phyloP scores from a whole-genome alignment of 2,797 vertebrate genomes.

The Platalea minor region DNA sequence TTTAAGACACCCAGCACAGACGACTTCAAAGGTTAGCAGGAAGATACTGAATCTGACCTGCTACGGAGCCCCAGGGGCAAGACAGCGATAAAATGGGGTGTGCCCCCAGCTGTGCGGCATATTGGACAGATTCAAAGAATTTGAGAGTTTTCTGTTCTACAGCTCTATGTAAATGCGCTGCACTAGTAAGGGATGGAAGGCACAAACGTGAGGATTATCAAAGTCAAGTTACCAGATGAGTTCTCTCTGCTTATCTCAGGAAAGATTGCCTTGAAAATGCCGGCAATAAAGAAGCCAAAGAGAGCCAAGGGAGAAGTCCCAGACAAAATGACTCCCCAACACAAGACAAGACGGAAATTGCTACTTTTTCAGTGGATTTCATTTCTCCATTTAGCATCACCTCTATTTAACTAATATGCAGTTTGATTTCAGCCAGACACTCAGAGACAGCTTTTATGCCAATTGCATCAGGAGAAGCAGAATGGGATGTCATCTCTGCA shows the following conservation, averaged over 20 bases:
- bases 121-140: not conserved
- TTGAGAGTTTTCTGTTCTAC: not conserved
- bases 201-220: not conserved
- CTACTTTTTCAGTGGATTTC: not conserved
- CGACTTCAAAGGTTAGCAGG: not conserved
- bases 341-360: not conserved
- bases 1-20: not conserved
- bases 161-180: not conserved
- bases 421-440: constrained; percentile 19
- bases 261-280: not conserved
- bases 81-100: not conserved
- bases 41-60: not conserved
- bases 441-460: not conserved
- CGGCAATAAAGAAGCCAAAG: not conserved
- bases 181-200: not conserved
- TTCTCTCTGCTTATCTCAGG: not conserved
- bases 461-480: not conserved
- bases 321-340: not conserved
- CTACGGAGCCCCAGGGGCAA: not conserved
- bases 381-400: not conserved
- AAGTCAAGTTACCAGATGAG: not conserved
- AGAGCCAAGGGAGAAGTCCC: not conserved
- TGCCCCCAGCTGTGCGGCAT: not conserved
- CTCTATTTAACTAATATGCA: not conserved
- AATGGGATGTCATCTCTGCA: not conserved